Evolutionary conservation across 1,140 invertebrate species (phyloP).

Genomic region (Aphaenogaster rudis): DNA sequence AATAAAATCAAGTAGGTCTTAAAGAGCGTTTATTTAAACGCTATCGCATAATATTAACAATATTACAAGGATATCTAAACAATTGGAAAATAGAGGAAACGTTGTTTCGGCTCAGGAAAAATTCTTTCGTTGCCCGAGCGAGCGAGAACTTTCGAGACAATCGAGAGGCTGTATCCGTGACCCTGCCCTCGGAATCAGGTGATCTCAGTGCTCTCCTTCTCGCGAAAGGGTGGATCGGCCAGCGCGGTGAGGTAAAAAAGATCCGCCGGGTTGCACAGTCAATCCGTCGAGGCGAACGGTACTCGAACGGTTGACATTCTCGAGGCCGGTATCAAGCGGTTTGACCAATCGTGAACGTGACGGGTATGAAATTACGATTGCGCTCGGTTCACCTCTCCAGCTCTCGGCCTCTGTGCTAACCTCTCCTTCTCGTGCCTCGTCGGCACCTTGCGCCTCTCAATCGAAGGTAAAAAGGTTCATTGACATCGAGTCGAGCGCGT

Average conservation of each 20-base stretch:
- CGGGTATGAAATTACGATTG: conserved; percentile 76
- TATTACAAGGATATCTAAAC: too few relatives aligned
- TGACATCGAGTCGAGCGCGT: conserved; percentile 40
- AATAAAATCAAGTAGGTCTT: too few relatives aligned
- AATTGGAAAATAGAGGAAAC: not conserved
- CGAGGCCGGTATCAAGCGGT: conserved; percentile 75
- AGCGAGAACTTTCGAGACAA: conserved; percentile 1
- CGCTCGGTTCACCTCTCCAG: conserved; percentile 38
- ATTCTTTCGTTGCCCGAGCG: not conserved
- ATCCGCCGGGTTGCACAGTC: conserved; percentile 62
- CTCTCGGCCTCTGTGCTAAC: conserved; percentile 42
- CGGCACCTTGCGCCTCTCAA: conserved; percentile 15
- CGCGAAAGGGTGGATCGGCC: conserved; percentile 49
- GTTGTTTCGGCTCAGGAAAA: not conserved
- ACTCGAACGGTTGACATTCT: conserved; percentile 81
- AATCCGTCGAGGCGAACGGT: conserved; percentile 78
- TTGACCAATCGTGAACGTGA: conserved; percentile 76
- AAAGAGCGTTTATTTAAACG: too few relatives aligned
- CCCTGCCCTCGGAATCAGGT: conserved; percentile 40
- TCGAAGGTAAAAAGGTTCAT: conserved; percentile 63
- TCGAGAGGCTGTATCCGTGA: conserved; percentile 19
- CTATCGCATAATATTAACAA: too few relatives aligned
- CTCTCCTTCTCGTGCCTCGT: conserved; percentile 18
- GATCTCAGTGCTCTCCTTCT: conserved; percentile 24
- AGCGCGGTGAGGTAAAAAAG: conserved; percentile 22